phyloP scores from a whole-genome alignment of 2,113 vertebrate genomes.

The Dipodomys spectabilis region DNA sequence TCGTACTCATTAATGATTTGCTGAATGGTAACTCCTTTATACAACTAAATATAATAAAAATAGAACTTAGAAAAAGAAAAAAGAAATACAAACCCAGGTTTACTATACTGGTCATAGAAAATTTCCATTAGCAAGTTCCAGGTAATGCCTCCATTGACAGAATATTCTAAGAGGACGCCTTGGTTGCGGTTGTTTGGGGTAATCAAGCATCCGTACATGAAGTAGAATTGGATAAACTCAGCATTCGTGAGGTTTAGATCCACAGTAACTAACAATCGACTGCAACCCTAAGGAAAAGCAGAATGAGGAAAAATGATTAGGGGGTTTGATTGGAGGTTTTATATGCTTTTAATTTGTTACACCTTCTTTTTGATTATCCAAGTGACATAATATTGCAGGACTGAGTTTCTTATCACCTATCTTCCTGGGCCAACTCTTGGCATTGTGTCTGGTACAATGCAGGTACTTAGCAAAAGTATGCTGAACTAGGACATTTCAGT shows the following conservation, averaged over 20 bases:
- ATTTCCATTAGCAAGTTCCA: slow-evolving; percentile 98
- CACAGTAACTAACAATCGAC: slow-evolving; percentile 95
- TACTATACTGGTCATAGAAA: slow-evolving; percentile 98
- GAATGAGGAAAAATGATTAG: background rate
- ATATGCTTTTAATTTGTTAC: background rate
- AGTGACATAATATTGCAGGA: background rate
- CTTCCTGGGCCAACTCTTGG: background rate
- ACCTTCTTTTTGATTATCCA: background rate
- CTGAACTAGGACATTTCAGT: slow-evolving; percentile 46
- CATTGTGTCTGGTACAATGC: background rate
- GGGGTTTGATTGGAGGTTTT: background rate
- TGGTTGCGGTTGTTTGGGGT: slow-evolving; percentile 96
- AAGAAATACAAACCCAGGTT: slow-evolving; percentile 92
- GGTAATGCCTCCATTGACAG: slow-evolving; percentile 95
- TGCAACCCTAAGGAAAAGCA: slow-evolving; percentile 90
- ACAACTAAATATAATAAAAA: too few relatives aligned
- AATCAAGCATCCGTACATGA: slow-evolving; percentile 99
- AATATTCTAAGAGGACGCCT: slow-evolving; percentile 97
- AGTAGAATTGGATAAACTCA: slow-evolving; percentile 99
- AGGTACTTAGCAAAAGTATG: background rate
- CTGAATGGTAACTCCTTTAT: too few relatives aligned
- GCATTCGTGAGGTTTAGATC: slow-evolving; percentile 97
- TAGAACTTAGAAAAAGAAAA: too few relatives aligned
- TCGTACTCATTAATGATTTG: too few relatives aligned
- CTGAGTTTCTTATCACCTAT: background rate